phyloP scores from a whole-genome alignment of 2,797 vertebrate genomes.

The Octomys mimax region DNA sequence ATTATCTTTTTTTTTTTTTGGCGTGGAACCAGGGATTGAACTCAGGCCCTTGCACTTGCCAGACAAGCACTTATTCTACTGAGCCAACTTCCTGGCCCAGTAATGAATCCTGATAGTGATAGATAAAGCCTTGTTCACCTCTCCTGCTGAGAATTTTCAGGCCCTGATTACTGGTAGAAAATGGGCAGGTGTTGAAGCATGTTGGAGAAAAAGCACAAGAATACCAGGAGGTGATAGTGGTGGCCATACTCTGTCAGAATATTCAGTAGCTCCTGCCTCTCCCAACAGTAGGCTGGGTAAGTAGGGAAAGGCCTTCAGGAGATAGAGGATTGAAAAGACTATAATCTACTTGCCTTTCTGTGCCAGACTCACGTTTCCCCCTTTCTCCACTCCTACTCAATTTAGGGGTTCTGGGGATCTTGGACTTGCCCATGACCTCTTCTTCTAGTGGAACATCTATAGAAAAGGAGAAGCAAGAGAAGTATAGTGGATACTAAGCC shows the following conservation, averaged over 20 bases:
- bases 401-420: background rate
- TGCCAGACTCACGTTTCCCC: background rate
- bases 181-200: background rate
- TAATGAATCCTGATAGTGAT: constrained; percentile 10
- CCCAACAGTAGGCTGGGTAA: background rate
- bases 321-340: background rate
- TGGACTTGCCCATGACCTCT: background rate
- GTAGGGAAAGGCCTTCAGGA: background rate
- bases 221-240: background rate
- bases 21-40: no score
- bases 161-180: background rate
- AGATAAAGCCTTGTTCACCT: background rate
- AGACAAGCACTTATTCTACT: no score
- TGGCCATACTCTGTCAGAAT: background rate
- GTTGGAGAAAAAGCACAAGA: background rate
- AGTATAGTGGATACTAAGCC: background rate
- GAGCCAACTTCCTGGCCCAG: background rate
- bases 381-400: background rate
- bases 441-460: background rate
- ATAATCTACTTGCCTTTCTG: background rate
- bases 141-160: background rate
- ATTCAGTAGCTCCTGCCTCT: background rate
- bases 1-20: background rate
- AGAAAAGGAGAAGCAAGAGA: background rate
- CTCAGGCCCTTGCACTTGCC: no score